Evolutionary conservation across 2,888 invertebrate species (phyloP).

Genomic region (Himalopsyche kuldschensis): DNA sequence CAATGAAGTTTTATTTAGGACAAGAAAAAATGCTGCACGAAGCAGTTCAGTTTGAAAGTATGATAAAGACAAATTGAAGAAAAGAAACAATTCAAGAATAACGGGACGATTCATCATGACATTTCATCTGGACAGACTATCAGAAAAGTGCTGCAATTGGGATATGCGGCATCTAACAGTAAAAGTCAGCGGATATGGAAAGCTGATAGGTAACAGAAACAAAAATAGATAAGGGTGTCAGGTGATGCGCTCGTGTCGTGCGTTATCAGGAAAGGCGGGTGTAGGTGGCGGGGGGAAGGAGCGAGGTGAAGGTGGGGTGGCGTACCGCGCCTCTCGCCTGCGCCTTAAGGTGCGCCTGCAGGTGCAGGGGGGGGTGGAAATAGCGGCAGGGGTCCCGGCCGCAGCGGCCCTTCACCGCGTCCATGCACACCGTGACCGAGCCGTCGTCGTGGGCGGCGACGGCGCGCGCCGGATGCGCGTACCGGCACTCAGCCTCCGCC

Average conservation of each 20-base stretch:
- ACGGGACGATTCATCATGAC: background rate
- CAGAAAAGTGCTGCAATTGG: background rate
- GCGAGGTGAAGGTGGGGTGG: slow-evolving; percentile 53
- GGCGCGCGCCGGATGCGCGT: slow-evolving; percentile 97
- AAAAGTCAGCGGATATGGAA: background rate
- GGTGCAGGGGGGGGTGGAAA: slow-evolving; percentile 99
- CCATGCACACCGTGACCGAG: slow-evolving; percentile 99
- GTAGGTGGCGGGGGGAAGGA: slow-evolving; percentile 32
- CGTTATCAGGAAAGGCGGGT: background rate
- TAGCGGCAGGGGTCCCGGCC: slow-evolving; percentile 99
- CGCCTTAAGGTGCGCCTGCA: slow-evolving; percentile 98
- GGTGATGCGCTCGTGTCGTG: background rate
- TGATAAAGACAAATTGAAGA: no score
- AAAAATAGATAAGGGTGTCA: background rate
- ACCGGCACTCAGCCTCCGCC: slow-evolving; percentile 96
- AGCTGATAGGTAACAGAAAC: slow-evolving; percentile 8
- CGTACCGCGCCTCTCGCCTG: slow-evolving; percentile 93
- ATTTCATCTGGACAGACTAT: background rate
- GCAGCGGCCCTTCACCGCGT: slow-evolving; percentile 98
- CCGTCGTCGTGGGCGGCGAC: slow-evolving; percentile 97
- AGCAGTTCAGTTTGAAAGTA: no score
- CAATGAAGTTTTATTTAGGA: no score
- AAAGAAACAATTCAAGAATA: no score
- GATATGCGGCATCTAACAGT: background rate
- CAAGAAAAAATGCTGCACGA: no score